A percentile compares a stretch with the other conserved stretches of the same genome.
Conservation (phyloP, 1,140 invertebrate genomes). For the Cydia fagiglandana region DNA sequence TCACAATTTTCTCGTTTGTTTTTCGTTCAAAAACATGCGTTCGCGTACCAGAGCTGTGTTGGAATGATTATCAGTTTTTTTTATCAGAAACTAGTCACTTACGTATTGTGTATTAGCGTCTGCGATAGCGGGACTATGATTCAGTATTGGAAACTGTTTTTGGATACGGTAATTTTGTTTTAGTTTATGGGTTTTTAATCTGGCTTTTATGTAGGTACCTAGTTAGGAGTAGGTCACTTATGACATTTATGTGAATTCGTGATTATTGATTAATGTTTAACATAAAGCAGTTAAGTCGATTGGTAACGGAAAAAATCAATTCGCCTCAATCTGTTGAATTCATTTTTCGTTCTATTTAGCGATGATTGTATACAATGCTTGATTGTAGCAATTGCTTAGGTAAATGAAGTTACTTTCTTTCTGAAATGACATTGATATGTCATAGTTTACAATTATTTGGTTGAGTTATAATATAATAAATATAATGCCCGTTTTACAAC, state of each 20-base stretch:
- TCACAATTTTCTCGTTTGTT: slow-evolving; percentile 9
- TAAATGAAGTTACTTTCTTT: no score
- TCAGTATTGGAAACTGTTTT: slow-evolving; percentile 16
- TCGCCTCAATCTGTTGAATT: no score
- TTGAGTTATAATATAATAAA: no score
- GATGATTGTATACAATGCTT: no score
- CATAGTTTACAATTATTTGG: no score
- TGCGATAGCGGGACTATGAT: slow-evolving; percentile 27
- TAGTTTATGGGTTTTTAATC: slow-evolving; percentile 20
- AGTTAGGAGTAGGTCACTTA: background rate
- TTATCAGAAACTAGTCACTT: slow-evolving; percentile 32
- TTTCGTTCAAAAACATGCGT: slow-evolving; percentile 12
- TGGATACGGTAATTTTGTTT: slow-evolving; percentile 29
- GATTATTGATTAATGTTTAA: background rate
- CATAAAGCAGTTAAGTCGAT: background rate
- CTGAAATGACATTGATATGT: no score
- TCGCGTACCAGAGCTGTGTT: slow-evolving; percentile 5
- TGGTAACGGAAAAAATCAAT: no score
- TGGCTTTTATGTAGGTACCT: background rate
- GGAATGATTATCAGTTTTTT: slow-evolving; percentile 31
- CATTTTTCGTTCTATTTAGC: no score
- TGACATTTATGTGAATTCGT: background rate
- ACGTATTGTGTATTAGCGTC: slow-evolving; percentile 28
- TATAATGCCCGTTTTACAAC: no score
- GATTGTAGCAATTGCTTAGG: no score